Conservation (phyloP, 2,797 vertebrate species). For the Cyprinodon diabolis region DNA sequence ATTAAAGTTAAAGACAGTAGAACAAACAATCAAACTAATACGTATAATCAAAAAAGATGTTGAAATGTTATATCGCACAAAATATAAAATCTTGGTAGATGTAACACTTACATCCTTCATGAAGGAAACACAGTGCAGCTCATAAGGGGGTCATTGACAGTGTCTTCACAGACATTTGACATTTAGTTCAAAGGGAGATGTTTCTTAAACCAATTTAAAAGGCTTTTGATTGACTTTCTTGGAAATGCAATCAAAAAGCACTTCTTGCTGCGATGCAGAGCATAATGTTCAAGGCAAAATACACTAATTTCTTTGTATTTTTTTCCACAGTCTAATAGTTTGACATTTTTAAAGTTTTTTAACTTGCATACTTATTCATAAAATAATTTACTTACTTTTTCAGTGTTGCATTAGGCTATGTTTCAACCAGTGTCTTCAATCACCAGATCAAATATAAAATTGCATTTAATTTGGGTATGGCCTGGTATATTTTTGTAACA, state of each 20-base stretch:
- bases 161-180: background rate
- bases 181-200: background rate
- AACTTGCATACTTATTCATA: background rate
- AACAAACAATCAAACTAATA: background rate
- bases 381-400: background rate
- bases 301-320: background rate
- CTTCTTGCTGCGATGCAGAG: conserved; percentile 18
- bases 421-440: background rate
- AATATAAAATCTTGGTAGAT: background rate
- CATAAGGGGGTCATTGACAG: conserved; percentile 17
- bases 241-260: background rate
- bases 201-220: background rate
- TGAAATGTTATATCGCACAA: too few species aligned
- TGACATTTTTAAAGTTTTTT: background rate
- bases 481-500: too few species aligned
- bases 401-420: background rate
- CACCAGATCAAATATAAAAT: background rate
- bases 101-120: conserved; percentile 6
- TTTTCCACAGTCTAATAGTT: background rate
- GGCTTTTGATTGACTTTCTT: conserved; percentile 18
- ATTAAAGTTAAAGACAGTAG: too few species aligned
- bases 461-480: background rate
- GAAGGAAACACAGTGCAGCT: conserved; percentile 18
- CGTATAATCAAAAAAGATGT: too few species aligned
- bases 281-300: background rate